Percentiles rank a stretch among this genome's conserved stretches.
Conservation (phyloP, 2,888 invertebrate genomes). For the Lithodes maja region DNA sequence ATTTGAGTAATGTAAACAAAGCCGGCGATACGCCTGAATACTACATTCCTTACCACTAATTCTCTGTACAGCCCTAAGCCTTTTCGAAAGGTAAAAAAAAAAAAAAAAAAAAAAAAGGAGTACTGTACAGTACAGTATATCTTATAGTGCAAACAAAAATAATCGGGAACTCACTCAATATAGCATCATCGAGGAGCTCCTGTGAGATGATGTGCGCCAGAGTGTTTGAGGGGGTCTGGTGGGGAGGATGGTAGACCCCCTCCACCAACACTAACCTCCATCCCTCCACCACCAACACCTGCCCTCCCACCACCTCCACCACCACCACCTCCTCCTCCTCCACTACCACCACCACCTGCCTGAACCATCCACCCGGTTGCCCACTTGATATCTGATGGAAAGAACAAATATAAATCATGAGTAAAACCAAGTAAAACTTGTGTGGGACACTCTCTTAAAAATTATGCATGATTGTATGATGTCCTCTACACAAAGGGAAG, state of each 20-base stretch:
- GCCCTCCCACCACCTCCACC: constrained; percentile 1
- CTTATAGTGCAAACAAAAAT: neutral
- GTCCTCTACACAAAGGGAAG: too few relatives aligned
- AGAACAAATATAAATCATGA: neutral
- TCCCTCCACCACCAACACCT: neutral
- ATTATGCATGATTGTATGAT: too few relatives aligned
- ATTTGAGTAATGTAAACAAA: too few relatives aligned
- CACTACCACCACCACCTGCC: constrained; percentile 27
- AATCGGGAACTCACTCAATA: constrained; percentile 41
- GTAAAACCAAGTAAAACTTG: too few relatives aligned
- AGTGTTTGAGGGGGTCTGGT: neutral
- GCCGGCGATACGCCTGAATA: too few relatives aligned
- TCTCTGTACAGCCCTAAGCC: too few relatives aligned
- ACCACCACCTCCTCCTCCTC: constrained; percentile 37
- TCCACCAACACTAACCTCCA: neutral
- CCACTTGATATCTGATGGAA: neutral
- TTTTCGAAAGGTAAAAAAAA: too few relatives aligned
- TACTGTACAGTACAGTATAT: neutral
- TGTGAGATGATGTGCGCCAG: constrained; percentile 45
- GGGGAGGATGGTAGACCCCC: constrained; percentile 36
- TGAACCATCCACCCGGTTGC: constrained; percentile 55
- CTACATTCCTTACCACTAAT: too few relatives aligned
- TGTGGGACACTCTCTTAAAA: too few relatives aligned
- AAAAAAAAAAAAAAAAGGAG: neutral
- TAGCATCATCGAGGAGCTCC: constrained; percentile 57